Percentiles rank a stretch among this genome's conserved stretches.
phyloP scores from a whole-genome alignment of 2,797 vertebrate genomes.

The Lepidocolaptes lacrymiger region DNA sequence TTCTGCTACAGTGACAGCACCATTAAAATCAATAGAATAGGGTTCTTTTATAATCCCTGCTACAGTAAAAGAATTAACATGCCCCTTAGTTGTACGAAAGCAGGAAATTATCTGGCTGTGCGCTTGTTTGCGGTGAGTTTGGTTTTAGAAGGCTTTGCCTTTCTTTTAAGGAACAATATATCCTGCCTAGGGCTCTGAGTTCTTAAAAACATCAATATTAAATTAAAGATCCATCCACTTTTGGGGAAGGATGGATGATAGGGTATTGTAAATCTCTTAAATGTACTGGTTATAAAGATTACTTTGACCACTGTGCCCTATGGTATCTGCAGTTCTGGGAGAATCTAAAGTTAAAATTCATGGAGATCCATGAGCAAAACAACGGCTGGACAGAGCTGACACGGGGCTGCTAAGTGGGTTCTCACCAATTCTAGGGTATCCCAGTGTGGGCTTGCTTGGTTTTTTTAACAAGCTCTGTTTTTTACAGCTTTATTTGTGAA shows the following conservation, averaged over 20 bases:
- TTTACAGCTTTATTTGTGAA: neutral
- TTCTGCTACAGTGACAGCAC: conserved; percentile 58
- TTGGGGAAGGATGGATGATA: neutral
- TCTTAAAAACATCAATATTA: conserved; percentile 1
- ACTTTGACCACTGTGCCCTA: neutral
- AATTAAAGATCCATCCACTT: conserved; percentile 9
- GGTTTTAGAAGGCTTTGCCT: conserved; percentile 18
- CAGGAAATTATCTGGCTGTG: conserved; percentile 23
- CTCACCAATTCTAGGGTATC: neutral
- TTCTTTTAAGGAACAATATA: conserved; percentile 29
- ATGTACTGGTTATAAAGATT: neutral
- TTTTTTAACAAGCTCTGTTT: neutral
- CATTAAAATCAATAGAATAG: conserved; percentile 48
- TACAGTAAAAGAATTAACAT: conserved; percentile 40
- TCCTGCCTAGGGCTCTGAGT: neutral
- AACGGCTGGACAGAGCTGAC: neutral
- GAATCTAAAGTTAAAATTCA: neutral
- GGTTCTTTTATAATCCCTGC: neutral
- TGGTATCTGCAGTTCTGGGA: neutral
- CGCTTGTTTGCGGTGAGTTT: neutral
- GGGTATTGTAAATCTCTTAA: neutral
- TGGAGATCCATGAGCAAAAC: neutral
- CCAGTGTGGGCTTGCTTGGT: neutral
- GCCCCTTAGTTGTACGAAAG: conserved; percentile 8
- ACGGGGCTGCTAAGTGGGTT: neutral